phyloP scores from a whole-genome alignment of 2,888 invertebrate genomes.

The Syrista parreyssii region DNA sequence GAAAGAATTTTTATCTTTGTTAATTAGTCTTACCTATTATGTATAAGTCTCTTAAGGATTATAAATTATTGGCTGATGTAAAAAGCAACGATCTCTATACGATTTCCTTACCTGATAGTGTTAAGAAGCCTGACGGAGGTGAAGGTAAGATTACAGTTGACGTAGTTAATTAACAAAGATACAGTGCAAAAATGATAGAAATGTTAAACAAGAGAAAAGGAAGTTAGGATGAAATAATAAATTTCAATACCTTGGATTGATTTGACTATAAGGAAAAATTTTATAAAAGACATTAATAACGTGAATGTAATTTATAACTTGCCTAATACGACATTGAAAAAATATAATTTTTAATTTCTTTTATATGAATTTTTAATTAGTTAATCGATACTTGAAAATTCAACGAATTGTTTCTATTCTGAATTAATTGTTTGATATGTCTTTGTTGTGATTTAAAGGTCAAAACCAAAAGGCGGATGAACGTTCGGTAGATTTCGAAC shows the following conservation, averaged over 20 bases:
- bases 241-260: too few species aligned
- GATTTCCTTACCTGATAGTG: slow-evolving; percentile 14
- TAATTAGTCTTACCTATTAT: slow-evolving; percentile 8
- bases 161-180: too few species aligned
- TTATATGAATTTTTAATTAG: not conserved
- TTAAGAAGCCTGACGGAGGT: slow-evolving; percentile 2
- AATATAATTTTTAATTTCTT: not conserved
- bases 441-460: slow-evolving; percentile 32
- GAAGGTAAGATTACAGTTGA: not conserved
- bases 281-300: not conserved
- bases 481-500: slow-evolving; percentile 56
- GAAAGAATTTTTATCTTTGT: not conserved
- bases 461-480: slow-evolving; percentile 46
- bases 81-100: slow-evolving; percentile 15
- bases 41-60: slow-evolving; percentile 19
- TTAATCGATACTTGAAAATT: not conserved
- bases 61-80: slow-evolving; percentile 9
- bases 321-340: not conserved
- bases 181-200: too few species aligned
- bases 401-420: not conserved
- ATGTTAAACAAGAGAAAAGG: too few species aligned
- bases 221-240: too few species aligned
- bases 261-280: too few species aligned
- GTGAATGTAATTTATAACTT: not conserved
- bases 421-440: not conserved